Evolutionary conservation across 1,140 invertebrate genomes (phyloP), one percentile per base, ranked within the genome.

Genomic region (Atta colombica): DNA sequence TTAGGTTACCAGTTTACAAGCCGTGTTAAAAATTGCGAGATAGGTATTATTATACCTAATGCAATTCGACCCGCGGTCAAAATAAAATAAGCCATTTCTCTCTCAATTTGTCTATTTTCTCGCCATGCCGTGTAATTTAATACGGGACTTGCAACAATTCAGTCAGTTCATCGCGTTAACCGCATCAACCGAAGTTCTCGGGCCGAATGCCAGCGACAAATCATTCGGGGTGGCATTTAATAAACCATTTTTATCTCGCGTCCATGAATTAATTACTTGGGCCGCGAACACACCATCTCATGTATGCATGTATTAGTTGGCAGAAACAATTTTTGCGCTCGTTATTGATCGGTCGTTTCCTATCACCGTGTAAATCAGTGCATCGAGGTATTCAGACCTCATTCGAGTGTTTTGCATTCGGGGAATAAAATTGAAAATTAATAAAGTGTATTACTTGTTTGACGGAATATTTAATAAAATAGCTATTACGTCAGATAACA

Each of bases 81-180:
- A 84, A 84, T 84, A 84, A 84, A 84, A 84, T 84, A 84, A 84
- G 80, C 80, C 45, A 28, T 84, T 75, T 84, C 66, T 28, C 66
- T 69, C 39, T 69, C 80, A 63, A 84, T 84, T 84, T 75, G 55
- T 58, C 55, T 84, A 84, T 68, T 80, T 31, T 25, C 31, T 31
- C 18, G 77, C 63, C n/a, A 25, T 61, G 53, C 25, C n/a, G 39
- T 60, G 80, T 28, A 75, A 75, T 84, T 74, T 75, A 84, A 84
- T 75, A 61, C 39, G 25, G 55, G 39, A 84, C 45, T 84, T 74
- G 69, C 69, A 84, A 75, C 80, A 84, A 74, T 84, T 84, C 80
- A 25, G 69, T 84, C 80, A 84, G 80, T 84, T 84, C 80, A 84
- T 84, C 69, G 80, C 69, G 80, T 84, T 84, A 84, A 84, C 80